phyloP scores from a whole-genome alignment of 2,888 invertebrate genomes.

The Diadegma fenestrale region DNA sequence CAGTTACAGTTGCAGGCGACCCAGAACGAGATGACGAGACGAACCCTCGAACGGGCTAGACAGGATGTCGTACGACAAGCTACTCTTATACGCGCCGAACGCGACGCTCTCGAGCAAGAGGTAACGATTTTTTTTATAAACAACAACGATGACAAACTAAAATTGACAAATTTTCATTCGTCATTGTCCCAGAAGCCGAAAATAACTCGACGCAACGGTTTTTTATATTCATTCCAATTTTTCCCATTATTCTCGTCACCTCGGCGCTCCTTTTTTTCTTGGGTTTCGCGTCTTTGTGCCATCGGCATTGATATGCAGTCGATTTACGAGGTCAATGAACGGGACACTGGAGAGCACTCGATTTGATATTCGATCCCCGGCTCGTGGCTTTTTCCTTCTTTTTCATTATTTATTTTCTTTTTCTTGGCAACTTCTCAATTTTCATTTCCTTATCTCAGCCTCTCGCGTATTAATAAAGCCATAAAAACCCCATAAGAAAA shows the following conservation, averaged over 20 bases:
- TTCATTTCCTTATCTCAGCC: conserved; percentile 31
- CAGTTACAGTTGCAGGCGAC: conserved; percentile 87
- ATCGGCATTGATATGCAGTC: not conserved
- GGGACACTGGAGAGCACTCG: conserved; percentile 35
- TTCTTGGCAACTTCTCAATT: conserved; percentile 7
- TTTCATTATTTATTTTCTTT: conserved; percentile 43
- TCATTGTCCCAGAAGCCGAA: not conserved
- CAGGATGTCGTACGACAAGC: conserved; percentile 87
- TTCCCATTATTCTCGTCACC: not conserved
- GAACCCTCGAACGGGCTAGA: conserved; percentile 86
- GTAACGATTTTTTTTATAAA: conserved; percentile 78
- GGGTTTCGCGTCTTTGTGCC: not conserved
- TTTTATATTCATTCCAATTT: not conserved
- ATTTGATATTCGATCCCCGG: conserved; percentile 57
- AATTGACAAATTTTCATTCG: not conserved
- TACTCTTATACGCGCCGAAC: conserved; percentile 87
- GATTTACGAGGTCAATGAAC: conserved; percentile 62
- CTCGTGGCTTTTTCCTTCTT: conserved; percentile 31
- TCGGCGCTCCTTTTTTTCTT: too few relatives aligned
- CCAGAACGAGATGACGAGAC: conserved; percentile 86
- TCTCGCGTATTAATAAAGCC: not conserved
- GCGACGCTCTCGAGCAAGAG: conserved; percentile 87
- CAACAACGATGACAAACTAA: conserved; percentile 26
- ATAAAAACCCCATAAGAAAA: not conserved
- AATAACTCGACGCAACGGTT: not conserved